Percentiles rank a stretch among this genome's conserved stretches.
phyloP scores from a whole-genome alignment of 2,888 invertebrate species.

The Rhodophaea formosa region DNA sequence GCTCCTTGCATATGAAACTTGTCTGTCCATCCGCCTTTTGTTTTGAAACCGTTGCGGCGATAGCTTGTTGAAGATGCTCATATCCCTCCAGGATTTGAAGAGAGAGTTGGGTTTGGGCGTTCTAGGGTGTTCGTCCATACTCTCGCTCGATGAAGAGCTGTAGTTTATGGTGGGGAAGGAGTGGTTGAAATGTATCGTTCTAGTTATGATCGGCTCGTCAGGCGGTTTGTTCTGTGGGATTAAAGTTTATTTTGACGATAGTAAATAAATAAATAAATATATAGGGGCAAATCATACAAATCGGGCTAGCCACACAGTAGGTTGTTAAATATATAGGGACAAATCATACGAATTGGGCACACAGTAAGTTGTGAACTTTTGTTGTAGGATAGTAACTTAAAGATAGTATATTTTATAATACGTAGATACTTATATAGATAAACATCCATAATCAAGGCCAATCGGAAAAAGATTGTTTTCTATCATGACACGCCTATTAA shows the following conservation, averaged over 20 bases:
- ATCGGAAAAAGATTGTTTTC: no score
- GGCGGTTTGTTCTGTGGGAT: conserved; percentile 30
- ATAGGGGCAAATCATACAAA: no score
- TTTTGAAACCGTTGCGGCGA: neutral
- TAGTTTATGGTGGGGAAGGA: neutral
- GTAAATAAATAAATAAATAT: neutral
- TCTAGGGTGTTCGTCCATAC: conserved; percentile 18
- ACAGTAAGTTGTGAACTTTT: no score
- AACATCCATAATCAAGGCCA: no score
- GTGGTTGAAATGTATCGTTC: conserved; percentile 36
- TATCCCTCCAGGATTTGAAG: conserved; percentile 20
- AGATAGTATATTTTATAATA: no score
- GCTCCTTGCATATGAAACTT: conserved; percentile 29
- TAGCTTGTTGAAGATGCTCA: conserved; percentile 1
- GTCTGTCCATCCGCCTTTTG: conserved; percentile 25
- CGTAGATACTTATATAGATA: no score
- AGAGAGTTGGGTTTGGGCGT: conserved; percentile 1
- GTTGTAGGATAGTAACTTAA: no score
- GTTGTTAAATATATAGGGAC: no score
- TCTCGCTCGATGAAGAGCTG: conserved; percentile 20
- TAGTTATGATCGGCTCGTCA: conserved; percentile 34
- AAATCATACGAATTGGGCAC: no score
- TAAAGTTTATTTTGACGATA: neutral
- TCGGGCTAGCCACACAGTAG: no score
- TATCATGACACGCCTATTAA: no score